Conservation (phyloP, 2,797 vertebrate genomes). For the Adelosebastes latens region DNA sequence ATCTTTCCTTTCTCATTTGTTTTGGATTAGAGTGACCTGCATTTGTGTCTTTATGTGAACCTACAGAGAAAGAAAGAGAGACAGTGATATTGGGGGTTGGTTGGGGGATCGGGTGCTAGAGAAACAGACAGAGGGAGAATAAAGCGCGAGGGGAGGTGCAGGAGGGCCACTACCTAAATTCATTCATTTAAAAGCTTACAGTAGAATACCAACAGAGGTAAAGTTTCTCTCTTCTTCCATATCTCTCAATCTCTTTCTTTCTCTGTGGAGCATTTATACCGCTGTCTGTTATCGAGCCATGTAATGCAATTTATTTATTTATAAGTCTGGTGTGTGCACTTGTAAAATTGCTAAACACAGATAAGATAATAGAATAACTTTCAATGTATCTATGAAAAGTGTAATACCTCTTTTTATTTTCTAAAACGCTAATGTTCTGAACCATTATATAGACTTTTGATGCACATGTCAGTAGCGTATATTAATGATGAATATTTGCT, state of each 20-base stretch:
- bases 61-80: conserved; percentile 89
- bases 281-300: conserved; percentile 61
- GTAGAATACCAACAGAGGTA: conserved; percentile 46
- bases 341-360: conserved; percentile 66
- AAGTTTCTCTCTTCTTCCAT: conserved; percentile 88
- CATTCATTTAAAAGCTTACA: conserved; percentile 24
- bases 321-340: conserved; percentile 69
- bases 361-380: conserved; percentile 39
- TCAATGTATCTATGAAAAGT: conserved; percentile 55
- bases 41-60: conserved; percentile 85
- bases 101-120: conserved; percentile 41
- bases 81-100: conserved; percentile 75
- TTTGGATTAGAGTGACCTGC: conserved; percentile 78
- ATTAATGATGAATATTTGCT: conserved; percentile 35
- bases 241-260: conserved; percentile 85
- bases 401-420: conserved; percentile 63
- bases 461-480: conserved; percentile 40
- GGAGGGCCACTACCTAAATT: conserved; percentile 71
- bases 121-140: conserved; percentile 60
- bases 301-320: conserved; percentile 62
- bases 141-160: conserved; percentile 70
- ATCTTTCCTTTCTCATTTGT: conserved; percentile 79
- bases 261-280: conserved; percentile 80
- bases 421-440: conserved; percentile 47
- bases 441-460: conserved; percentile 38